Conservation (phyloP, 2,113 vertebrate genomes). For the Heptranchias perlo region DNA sequence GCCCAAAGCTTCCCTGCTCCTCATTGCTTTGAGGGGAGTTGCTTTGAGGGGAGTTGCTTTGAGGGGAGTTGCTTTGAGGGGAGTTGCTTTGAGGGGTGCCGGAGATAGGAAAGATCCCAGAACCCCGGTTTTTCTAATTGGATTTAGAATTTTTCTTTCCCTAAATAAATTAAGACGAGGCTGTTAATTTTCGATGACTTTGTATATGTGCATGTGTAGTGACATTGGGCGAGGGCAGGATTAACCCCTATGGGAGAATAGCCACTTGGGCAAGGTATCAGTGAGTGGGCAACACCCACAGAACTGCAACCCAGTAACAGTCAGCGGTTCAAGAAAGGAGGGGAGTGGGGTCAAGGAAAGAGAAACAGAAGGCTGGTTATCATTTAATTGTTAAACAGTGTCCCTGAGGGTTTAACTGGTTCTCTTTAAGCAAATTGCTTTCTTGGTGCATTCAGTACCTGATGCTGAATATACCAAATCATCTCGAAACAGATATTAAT, state of each 20-base stretch:
- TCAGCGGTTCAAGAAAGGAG: background rate
- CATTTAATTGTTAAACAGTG: background rate
- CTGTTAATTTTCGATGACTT: too few species aligned
- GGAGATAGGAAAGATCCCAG: background rate
- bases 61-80: background rate
- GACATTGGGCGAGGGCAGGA: background rate
- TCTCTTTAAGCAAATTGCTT: background rate
- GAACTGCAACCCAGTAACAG: background rate
- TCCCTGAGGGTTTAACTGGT: background rate
- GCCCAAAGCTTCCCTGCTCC: background rate
- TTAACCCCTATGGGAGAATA: background rate
- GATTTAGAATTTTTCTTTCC: too few species aligned
- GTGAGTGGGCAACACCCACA: background rate
- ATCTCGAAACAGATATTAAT: background rate
- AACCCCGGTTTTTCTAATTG: background rate
- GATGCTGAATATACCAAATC: background rate
- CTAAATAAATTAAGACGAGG: too few species aligned
- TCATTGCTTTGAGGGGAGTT: background rate
- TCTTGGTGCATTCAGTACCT: background rate
- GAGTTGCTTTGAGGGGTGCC: background rate
- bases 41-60: background rate
- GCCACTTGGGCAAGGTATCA: background rate
- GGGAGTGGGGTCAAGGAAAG: background rate
- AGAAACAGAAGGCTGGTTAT: background rate
- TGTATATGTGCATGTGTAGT: too few species aligned